These are phyloP conservation scores for Keiferia lycopersicella DNA, from an alignment of 2,888 invertebrate genomes.

Conservation along the genomic window DNA sequence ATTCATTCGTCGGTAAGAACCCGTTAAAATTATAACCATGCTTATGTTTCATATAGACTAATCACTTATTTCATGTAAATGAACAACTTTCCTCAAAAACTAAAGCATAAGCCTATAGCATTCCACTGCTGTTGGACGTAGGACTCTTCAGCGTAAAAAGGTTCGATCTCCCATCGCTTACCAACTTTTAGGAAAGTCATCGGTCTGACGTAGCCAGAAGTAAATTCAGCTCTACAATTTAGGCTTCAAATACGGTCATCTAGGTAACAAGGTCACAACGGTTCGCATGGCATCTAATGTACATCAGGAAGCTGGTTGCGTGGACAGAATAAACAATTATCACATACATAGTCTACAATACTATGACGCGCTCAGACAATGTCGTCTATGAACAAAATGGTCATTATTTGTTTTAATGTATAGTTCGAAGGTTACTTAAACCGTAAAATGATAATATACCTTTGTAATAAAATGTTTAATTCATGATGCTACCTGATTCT, in stretches of 20 bases:
- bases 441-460: not conserved
- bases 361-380: not conserved
- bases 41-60: too few species aligned
- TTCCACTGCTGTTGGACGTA: too few species aligned
- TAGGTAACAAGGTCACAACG: slow-evolving; percentile 24
- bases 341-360: not conserved
- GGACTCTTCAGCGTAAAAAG: too few species aligned
- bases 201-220: not conserved
- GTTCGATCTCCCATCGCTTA: too few species aligned
- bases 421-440: not conserved
- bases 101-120: too few species aligned
- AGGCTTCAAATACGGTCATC: slow-evolving; percentile 31
- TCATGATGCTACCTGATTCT: too few species aligned
- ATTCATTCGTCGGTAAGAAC: too few species aligned
- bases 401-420: not conserved
- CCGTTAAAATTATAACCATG: too few species aligned
- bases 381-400: not conserved
- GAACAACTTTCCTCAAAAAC: too few species aligned
- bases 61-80: too few species aligned
- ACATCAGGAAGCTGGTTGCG: slow-evolving; percentile 19
- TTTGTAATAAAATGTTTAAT: not conserved
- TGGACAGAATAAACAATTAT: slow-evolving; percentile 17
- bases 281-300: slow-evolving; percentile 6
- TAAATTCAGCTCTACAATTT: slow-evolving; percentile 27
- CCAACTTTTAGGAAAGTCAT: too few species aligned